Evolutionary conservation across 2,888 invertebrate species (phyloP).

Genomic region (Euzetes globulus): DNA sequence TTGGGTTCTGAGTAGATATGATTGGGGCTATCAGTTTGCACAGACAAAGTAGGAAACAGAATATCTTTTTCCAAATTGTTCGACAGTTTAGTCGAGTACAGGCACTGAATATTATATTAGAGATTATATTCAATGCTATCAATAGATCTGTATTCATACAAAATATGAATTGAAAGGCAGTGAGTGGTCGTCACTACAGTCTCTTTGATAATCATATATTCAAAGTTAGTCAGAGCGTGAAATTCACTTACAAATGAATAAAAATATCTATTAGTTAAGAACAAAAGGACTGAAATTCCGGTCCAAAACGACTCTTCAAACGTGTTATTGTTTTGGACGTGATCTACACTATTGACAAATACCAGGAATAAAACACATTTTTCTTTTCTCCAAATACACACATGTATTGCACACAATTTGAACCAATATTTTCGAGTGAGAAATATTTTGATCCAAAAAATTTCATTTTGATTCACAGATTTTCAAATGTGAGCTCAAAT

Average conservation of each 20-base stretch:
- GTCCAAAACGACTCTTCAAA: not conserved
- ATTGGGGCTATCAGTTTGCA: not conserved
- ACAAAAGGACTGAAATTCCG: not conserved
- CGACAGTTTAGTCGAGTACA: not conserved
- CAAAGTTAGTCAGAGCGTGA: not conserved
- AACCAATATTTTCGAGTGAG: not conserved
- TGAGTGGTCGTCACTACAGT: not conserved
- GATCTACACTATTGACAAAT: not conserved
- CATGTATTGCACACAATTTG: not conserved
- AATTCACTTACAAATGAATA: not conserved
- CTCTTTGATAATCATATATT: not conserved
- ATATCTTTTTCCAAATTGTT: not conserved
- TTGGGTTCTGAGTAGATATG: not conserved
- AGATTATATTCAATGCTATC: conserved; percentile 1
- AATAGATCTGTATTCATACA: conserved; percentile 16
- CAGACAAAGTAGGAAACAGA: not conserved
- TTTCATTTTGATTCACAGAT: not conserved
- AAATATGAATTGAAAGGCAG: conserved; percentile 9
- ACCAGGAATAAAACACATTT: no score
- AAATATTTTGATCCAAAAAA: not conserved
- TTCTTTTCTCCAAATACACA: not conserved
- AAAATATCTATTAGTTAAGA: not conserved
- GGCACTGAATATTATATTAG: not conserved
- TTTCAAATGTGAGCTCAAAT: not conserved
- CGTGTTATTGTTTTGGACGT: not conserved